Base-by-base conservation (phyloP, 2,797 vertebrate species). In the Pipistrellus pygmaeus region DNA sequence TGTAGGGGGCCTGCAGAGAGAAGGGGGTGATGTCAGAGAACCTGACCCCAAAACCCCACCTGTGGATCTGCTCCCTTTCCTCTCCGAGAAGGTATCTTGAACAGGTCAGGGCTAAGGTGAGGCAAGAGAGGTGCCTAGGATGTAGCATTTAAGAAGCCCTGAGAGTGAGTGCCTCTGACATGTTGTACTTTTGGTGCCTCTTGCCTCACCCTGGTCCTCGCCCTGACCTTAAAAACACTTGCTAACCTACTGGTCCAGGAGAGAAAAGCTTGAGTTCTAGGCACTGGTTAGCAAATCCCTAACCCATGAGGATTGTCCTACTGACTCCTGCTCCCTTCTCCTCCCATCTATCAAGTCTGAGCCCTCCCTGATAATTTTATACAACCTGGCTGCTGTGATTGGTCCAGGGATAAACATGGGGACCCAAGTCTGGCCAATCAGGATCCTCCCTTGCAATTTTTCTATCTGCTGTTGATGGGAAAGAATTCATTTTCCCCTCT, bases 1-100 rank as follows among this genome's bases (percentile, higher is more conserved):
- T 97, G 96, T 99, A 99, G 66, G 98, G 98, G 81, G 98, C 99
- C 99, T 99, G 96, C 1, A 85, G 88, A 92, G 84, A 95, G 82
- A 91, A 96, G 82, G 64, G 88, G 83, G 14, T 30, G 32, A 0
- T 0, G 0, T 98, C 91, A 97, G 81, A 1, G 0, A 85, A 48
- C 30, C 32, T 4, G 46, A 21, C 14, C 48, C 23, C 8, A 13
- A 51, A 77, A 23, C 21, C 68, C 64, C 7, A 3, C 4, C 27
- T 30, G 15, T 0, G 38, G 20, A 23, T 32, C 32, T 64, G 6
- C 38, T 53, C 32, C 80, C 51, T 84, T 21, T 51, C 30, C 10
- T 71, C 17, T 90, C 69, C 80, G 38, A 46, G 38, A 3, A 14
- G 44, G 23, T 85, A 57, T 64, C 23, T 15, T 3, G 25, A 51